phyloP scores from a whole-genome alignment of 2,797 vertebrate species.

The Halcyon chelicuti region DNA sequence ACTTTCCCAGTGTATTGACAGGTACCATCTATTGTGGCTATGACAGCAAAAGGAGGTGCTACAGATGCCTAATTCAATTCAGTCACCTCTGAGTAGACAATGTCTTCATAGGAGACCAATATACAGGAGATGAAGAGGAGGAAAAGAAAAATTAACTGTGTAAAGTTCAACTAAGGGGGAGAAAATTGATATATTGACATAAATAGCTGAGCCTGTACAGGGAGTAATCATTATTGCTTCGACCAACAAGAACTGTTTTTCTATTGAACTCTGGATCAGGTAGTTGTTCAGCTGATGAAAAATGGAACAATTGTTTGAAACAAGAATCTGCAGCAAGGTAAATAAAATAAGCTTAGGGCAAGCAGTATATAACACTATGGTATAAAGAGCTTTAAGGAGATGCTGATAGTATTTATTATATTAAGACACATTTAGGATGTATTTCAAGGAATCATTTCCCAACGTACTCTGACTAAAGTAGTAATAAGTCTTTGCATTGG shows the following conservation, averaged over 20 bases:
- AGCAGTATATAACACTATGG: not conserved
- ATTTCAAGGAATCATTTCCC: not conserved
- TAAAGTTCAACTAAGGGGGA: conserved; percentile 44
- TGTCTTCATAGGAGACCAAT: conserved; percentile 43
- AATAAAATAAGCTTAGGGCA: conserved; percentile 41
- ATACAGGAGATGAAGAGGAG: conserved; percentile 28
- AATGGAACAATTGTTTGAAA: conserved; percentile 33
- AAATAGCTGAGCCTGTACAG: conserved; percentile 37
- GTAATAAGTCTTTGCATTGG: not conserved
- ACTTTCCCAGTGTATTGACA: conserved; percentile 28
- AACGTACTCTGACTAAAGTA: not conserved
- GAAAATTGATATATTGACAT: conserved; percentile 65
- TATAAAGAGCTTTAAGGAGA: not conserved
- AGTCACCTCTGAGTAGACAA: conserved; percentile 6
- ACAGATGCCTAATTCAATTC: conserved; percentile 30
- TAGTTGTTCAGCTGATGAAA: conserved; percentile 49
- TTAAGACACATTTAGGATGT: not conserved
- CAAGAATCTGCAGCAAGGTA: conserved; percentile 3
- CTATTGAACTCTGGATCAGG: conserved; percentile 18
- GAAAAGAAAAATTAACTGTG: conserved; percentile 40
- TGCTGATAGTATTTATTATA: not conserved
- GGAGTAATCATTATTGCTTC: conserved; percentile 46
- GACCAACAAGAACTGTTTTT: conserved; percentile 1
- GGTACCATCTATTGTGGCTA: not conserved
- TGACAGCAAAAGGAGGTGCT: not conserved